Base-by-base conservation (phyloP, 2,888 invertebrate genomes). In the Magallana nippona region DNA sequence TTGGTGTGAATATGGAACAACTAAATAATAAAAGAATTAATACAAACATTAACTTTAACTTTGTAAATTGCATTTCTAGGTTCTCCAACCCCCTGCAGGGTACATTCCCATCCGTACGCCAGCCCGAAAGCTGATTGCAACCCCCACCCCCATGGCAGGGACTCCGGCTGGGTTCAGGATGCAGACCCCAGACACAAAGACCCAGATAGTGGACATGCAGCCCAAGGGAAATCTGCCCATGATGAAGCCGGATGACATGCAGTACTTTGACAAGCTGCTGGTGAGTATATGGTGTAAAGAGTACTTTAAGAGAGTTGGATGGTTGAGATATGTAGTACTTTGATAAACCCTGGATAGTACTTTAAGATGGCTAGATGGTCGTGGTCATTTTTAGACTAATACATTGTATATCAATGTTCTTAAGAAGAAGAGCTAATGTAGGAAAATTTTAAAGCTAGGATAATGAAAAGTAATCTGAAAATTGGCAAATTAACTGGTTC, bases 241-340 rank as follows among this genome's bases (percentile, higher is more conserved):
- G 94, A 97, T 99, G 96, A 99, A 99, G 94, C 99, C 99, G 0
- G 99, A 99, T 95, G 99, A 99, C 95, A 98, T 99, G 78, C 99
- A 99, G 95, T 99, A 99, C 95, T 99, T 99, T 95, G 99, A 99
- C 95, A 99, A 99, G 95, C 95, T 99, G 88, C 95, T 99, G 89
- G 96, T 94, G 58, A 85, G 91, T 88, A n/a, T 56, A 5, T 27
- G 55, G 27, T 10, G 17, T 32, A 17, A 0, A 13, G 22, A 17
- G 22, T 17, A 44, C 27, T 77, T 10, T 1, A 32, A 77, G 2
- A 3, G 44, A 8, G 44, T 8, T 44, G 44, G 8, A 8, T 44
- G 44, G 44, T 44, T 0, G 44, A n/a, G 99, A 99, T 95, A 98
- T 99, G 78, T 99, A 99, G 95, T 99, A 99, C 95, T 99, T 99